phyloP scores from a whole-genome alignment of 2,888 invertebrate species.

The Tromatobia lineatoria region DNA sequence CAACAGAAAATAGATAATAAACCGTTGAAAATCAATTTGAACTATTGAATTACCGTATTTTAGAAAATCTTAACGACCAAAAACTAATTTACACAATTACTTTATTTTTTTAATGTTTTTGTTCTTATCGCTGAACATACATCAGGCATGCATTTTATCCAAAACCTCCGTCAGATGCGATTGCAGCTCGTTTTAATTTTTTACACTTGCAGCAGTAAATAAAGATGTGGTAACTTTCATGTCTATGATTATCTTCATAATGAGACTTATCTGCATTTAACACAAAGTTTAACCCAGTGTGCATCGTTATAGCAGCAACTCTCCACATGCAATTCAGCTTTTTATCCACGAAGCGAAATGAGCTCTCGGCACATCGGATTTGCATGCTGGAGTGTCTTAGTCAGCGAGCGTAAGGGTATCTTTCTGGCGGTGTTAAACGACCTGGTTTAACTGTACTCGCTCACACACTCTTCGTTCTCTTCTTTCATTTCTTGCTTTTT shows the following conservation, averaged over 20 bases:
- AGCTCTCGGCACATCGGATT: constrained; percentile 72
- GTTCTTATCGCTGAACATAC: background rate
- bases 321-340: constrained; percentile 28
- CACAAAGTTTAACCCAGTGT: background rate
- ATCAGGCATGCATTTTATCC: background rate
- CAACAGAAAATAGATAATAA: too few relatives aligned
- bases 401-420: constrained; percentile 72
- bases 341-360: constrained; percentile 34
- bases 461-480: constrained; percentile 39
- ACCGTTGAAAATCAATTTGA: too few relatives aligned
- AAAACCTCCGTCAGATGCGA: background rate
- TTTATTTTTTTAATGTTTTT: background rate
- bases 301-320: background rate
- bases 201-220: too few relatives aligned
- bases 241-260: background rate
- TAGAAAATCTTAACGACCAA: too few relatives aligned
- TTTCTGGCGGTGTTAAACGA: constrained; percentile 71
- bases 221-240: too few relatives aligned
- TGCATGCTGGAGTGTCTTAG: constrained; percentile 81
- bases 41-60: too few relatives aligned
- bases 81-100: background rate
- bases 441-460: constrained; percentile 67
- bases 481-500: background rate
- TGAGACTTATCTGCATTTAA: background rate
- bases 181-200: background rate